Conservation (phyloP, 2,113 vertebrate genomes). For the Thunnus thynnus region DNA sequence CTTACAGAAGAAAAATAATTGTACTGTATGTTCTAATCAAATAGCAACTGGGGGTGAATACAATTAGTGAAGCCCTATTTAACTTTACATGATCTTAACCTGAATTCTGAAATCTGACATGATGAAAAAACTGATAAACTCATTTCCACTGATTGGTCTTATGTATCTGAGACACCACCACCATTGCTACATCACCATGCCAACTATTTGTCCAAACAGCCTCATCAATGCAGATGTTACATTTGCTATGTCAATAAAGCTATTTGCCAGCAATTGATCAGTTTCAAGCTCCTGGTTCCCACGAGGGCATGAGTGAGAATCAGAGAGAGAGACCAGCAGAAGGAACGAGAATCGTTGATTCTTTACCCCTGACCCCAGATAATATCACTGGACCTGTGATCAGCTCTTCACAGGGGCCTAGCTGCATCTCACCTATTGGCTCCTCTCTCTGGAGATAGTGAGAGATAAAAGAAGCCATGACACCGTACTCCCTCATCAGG, state of each 20-base stretch:
- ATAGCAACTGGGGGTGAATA: too few relatives aligned
- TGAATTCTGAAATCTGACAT: too few relatives aligned
- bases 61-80: too few relatives aligned
- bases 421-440: constrained; percentile 37
- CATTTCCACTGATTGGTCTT: too few relatives aligned
- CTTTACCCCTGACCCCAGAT: constrained; percentile 77
- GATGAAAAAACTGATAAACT: too few relatives aligned
- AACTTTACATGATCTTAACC: too few relatives aligned
- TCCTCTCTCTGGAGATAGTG: constrained; percentile 59
- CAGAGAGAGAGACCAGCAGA: constrained; percentile 30
- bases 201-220: constrained; percentile 57
- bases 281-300: constrained; percentile 49
- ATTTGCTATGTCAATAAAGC: constrained; percentile 82
- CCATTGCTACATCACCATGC: not conserved
- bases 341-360: constrained; percentile 65
- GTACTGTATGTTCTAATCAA: not conserved
- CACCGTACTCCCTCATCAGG: constrained; percentile 51
- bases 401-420: constrained; percentile 29
- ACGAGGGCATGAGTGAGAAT: constrained; percentile 47
- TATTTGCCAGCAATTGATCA: constrained; percentile 80
- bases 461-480: constrained; percentile 66
- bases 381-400: constrained; percentile 58
- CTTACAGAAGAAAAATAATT: not conserved
- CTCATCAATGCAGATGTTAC: constrained; percentile 77
- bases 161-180: too few relatives aligned